Conservation (phyloP, 2,888 invertebrate species). For the Lysandra coridon region DNA sequence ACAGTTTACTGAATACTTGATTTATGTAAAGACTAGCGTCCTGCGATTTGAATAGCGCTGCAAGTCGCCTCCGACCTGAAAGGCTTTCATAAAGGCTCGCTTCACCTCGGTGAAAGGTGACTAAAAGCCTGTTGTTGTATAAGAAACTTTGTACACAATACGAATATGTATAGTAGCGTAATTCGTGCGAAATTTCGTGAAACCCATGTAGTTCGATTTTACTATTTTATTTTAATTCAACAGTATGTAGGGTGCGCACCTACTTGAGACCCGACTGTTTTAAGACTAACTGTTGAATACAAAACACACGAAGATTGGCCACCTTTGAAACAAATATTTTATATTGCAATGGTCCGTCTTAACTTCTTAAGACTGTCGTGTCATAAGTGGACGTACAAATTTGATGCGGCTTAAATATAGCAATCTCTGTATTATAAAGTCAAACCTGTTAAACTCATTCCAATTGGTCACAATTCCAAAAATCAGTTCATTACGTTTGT, state of each 20-base stretch:
- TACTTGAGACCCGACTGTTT: too few species aligned
- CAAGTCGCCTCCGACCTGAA: constrained; percentile 67
- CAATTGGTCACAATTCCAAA: too few species aligned
- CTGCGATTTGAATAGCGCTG: constrained; percentile 73
- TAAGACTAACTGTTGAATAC: too few species aligned
- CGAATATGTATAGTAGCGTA: not conserved
- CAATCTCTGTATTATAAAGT: too few species aligned
- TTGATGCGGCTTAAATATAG: too few species aligned
- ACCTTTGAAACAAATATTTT: too few species aligned
- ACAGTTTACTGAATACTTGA: constrained; percentile 64
- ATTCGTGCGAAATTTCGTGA: not conserved
- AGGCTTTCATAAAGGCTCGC: constrained; percentile 74
- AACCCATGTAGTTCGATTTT: not conserved
- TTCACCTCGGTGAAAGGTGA: constrained; percentile 61
- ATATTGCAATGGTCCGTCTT: too few species aligned
- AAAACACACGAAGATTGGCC: too few species aligned
- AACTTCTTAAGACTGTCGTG: too few species aligned
- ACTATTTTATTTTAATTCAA: not conserved
- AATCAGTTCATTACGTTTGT: too few species aligned
- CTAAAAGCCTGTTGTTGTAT: constrained; percentile 63
- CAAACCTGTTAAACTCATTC: too few species aligned
- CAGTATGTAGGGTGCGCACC: not conserved
- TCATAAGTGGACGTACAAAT: too few species aligned
- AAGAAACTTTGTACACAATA: constrained; percentile 57
- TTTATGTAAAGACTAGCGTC: constrained; percentile 60